These are phyloP conservation scores for Cyphomyrus discorhynchus DNA, from an alignment of 2,113 vertebrate species.

Conservation along the genomic window DNA sequence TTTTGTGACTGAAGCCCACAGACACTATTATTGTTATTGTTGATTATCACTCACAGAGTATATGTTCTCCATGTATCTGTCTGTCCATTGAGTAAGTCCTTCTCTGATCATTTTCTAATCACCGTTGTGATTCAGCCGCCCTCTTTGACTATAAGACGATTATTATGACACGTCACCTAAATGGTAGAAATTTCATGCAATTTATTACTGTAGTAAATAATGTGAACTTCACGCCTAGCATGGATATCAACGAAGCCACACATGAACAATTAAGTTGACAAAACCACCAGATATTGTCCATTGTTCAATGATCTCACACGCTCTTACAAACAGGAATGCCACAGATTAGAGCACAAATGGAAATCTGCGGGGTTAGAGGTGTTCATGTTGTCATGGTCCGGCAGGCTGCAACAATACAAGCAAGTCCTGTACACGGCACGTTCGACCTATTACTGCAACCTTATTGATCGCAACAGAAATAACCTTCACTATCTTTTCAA, in stretches of 20 bases:
- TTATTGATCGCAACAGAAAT: not conserved
- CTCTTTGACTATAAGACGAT: not conserved
- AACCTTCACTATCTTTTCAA: too few relatives aligned
- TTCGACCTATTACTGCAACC: not conserved
- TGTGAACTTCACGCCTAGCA: not conserved
- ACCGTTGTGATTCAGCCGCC: not conserved
- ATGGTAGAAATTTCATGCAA: not conserved
- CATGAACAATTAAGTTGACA: not conserved
- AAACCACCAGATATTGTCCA: not conserved
- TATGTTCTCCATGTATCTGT: not conserved
- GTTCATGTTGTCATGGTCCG: not conserved
- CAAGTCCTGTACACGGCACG: not conserved
- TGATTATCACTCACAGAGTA: not conserved
- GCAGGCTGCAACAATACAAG: not conserved
- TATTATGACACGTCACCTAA: not conserved
- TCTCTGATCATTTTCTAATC: not conserved
- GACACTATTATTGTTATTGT: not conserved
- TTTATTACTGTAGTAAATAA: not conserved
- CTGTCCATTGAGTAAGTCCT: not conserved
- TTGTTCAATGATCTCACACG: not conserved
- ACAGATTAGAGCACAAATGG: not conserved
- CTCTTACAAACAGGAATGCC: not conserved
- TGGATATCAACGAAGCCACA: not conserved
- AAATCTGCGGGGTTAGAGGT: not conserved
- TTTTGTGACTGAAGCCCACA: not conserved